Evolutionary conservation across 2,888 invertebrate species (phyloP).

Genomic region (Sinodicranocentrus sp.): DNA sequence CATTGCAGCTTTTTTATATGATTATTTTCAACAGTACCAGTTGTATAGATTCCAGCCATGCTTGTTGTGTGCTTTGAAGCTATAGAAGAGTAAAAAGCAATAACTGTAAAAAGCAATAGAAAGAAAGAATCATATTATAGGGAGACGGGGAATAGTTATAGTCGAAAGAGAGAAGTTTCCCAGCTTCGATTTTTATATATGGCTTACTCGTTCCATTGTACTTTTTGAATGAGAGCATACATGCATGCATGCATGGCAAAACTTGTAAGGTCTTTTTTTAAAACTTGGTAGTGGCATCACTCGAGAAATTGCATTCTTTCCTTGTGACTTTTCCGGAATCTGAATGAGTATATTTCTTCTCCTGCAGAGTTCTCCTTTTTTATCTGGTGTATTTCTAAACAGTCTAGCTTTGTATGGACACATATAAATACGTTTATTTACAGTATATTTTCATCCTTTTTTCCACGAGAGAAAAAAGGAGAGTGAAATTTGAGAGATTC

Average conservation of each 20-base stretch:
- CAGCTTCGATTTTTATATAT: slow-evolving; percentile 5
- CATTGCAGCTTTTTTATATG: slow-evolving; percentile 21
- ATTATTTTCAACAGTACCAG: slow-evolving; percentile 20
- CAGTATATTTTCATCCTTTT: too few species aligned
- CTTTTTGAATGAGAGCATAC: too few species aligned
- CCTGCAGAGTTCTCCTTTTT: too few species aligned
- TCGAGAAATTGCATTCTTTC: slow-evolving; percentile 52
- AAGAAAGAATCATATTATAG: too few species aligned
- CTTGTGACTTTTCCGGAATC: slow-evolving; percentile 53
- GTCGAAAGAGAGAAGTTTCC: neutral
- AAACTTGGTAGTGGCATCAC: too few species aligned
- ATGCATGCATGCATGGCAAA: too few species aligned
- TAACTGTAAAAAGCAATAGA: slow-evolving; percentile 6
- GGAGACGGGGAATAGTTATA: neutral
- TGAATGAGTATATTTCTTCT: slow-evolving; percentile 57
- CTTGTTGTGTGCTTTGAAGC: neutral
- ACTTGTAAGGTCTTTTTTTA: neutral
- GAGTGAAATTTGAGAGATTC: too few species aligned
- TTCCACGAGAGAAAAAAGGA: neutral
- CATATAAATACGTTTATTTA: too few species aligned
- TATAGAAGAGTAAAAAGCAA: slow-evolving; percentile 3
- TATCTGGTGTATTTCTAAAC: too few species aligned
- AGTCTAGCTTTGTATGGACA: too few species aligned
- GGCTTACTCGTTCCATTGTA: too few species aligned
- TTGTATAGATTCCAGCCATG: too few species aligned